Evolutionary conservation across 2,113 vertebrate species (phyloP), one percentile per base, ranked within the genome.

Genomic region (Argyrosomus japonicus): DNA sequence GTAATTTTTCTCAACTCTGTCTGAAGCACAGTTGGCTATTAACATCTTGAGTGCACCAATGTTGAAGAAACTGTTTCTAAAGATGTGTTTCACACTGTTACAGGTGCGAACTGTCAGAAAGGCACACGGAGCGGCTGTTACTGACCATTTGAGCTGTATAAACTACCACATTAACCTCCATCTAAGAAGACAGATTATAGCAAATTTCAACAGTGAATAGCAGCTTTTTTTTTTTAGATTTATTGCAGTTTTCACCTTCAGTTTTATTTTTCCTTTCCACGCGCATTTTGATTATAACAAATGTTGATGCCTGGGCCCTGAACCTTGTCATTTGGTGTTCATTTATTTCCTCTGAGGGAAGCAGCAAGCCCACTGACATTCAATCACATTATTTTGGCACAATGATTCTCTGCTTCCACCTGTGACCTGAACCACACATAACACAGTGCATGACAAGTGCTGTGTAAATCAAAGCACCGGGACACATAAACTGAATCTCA

Each of bases 361-460:
- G 77, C 86, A 80, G 86, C 68, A 79, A 88, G 86, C 83, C 75
- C 84, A 84, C 88, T 92, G 93, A 91, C 92, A 92, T 91, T 93
- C 91, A 93, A 89, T 90, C 87, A 86, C 91, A 92, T 94, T 92
- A 93, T 93, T 93, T 93, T 94, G 89, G 84, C 88, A 88, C 85
- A 85, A 51, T 91, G 92, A 91, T 90, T 91, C 21, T 18, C 84
- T 77, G 83, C 86, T 48, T 91, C 87, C 92, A 93, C 92, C 89
- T 93, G 89, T 92, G 91, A 92, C 88, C 88, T 91, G 87, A 86
- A 90, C 80, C 82, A 68, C 87, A 88, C 70, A 90, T 77, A 87
- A 87, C 82, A 75, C 79, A 75, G 78, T 73, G 67, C 87, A 83
- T 80, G 83, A 87, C 84, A 84, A 84, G 88, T 15, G 60, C 65